phyloP scores from a whole-genome alignment of 2,113 vertebrate species.

The Chloropsis hardwickii region DNA sequence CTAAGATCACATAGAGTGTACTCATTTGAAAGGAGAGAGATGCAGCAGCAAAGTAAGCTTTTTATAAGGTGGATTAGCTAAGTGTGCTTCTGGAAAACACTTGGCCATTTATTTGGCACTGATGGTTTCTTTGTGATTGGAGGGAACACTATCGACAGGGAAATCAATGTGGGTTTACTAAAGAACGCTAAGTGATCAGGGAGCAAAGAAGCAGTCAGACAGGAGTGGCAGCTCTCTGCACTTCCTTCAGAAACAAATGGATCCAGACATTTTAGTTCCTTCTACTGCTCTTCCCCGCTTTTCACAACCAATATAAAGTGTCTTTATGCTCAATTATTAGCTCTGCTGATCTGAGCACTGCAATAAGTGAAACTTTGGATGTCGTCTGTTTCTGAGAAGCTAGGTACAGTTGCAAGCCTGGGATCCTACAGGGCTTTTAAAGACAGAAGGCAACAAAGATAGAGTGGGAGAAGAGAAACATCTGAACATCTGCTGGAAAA shows the following conservation, averaged over 20 bases:
- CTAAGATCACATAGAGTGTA: background rate
- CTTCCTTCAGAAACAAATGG: background rate
- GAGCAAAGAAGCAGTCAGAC: slow-evolving; percentile 23
- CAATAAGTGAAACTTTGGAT: background rate
- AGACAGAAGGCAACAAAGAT: slow-evolving; percentile 18
- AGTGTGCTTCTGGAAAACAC: slow-evolving; percentile 54
- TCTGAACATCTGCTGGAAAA: slow-evolving; percentile 71
- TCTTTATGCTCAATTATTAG: background rate
- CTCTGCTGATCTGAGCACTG: background rate
- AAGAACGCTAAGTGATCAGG: slow-evolving; percentile 22
- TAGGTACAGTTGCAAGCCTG: background rate
- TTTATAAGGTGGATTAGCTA: slow-evolving; percentile 13
- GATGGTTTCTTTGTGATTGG: slow-evolving; percentile 64
- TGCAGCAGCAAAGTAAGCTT: background rate
- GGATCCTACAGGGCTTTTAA: slow-evolving; percentile 26
- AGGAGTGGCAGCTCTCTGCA: background rate
- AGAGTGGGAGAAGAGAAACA: slow-evolving; percentile 18
- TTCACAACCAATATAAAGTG: background rate
- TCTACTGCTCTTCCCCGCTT: background rate
- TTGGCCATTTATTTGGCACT: slow-evolving; percentile 54
- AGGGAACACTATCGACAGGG: slow-evolving; percentile 61
- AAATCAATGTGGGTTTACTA: slow-evolving; percentile 69
- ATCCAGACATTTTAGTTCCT: background rate
- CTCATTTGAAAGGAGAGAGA: background rate
- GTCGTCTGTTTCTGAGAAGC: background rate